phyloP scores from a whole-genome alignment of 2,113 vertebrate genomes.

The Galeopterus variegatus region DNA sequence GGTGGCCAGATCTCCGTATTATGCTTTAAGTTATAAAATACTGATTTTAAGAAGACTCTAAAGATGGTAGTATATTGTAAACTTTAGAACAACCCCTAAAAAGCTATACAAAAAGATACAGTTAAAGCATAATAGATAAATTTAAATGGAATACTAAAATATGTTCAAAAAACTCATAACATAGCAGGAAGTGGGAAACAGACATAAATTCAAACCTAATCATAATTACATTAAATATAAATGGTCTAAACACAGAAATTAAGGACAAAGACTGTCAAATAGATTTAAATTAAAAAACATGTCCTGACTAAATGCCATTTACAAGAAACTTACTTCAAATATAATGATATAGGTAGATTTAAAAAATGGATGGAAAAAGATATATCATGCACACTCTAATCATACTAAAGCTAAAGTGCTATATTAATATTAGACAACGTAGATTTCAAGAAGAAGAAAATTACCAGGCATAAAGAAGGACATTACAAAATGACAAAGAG shows the following conservation, averaged over 20 bases:
- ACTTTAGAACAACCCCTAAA: background rate
- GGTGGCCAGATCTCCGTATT: background rate
- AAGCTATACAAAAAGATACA: background rate
- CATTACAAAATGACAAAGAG: background rate
- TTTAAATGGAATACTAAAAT: background rate
- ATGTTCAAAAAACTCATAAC: background rate
- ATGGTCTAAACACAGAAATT: background rate
- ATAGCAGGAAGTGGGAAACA: constrained; percentile 33
- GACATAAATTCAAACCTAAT: constrained; percentile 17
- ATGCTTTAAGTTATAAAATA: constrained; percentile 5
- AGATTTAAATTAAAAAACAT: background rate
- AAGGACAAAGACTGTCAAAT: background rate
- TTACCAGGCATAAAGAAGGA: background rate
- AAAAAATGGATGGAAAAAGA: background rate
- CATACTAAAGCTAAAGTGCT: background rate
- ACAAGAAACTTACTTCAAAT: background rate
- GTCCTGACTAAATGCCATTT: background rate
- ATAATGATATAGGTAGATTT: background rate
- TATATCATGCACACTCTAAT: background rate
- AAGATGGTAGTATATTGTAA: background rate
- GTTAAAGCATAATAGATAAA: background rate
- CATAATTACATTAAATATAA: constrained; percentile 31
- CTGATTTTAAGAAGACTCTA: background rate
- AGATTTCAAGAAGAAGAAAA: background rate
- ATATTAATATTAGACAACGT: background rate